A percentile compares a stretch with the other conserved stretches of the same genome.
phyloP scores from a whole-genome alignment of 1,140 invertebrate species.

The Heliothis subflexa region DNA sequence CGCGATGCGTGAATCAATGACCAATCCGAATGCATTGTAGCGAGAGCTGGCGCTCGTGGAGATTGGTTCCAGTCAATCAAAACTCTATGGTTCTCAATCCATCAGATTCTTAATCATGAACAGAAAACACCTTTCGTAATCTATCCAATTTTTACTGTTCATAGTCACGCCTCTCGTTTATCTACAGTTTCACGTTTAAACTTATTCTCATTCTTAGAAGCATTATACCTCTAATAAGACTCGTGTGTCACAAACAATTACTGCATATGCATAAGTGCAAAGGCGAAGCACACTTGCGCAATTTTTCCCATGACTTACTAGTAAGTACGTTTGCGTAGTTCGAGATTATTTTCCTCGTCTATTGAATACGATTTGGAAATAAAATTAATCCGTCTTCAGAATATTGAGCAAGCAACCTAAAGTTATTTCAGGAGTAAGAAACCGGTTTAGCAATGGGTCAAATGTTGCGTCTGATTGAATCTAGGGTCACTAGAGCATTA shows the following conservation, averaged over 20 bases:
- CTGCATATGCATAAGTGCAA: not conserved
- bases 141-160: conserved; percentile 49
- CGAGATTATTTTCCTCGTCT: too few relatives aligned
- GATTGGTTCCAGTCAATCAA: conserved; percentile 34
- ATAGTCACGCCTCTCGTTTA: conserved; percentile 49
- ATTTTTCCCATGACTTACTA: too few relatives aligned
- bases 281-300: not conserved
- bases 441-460: not conserved
- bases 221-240: not conserved
- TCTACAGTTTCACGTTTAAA: conserved; percentile 17
- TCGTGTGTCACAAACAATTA: not conserved
- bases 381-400: too few relatives aligned
- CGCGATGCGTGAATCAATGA: conserved; percentile 58
- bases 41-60: conserved; percentile 26
- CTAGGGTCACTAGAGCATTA: not conserved
- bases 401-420: not conserved
- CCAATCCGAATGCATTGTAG: conserved; percentile 40
- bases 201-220: conserved; percentile 19
- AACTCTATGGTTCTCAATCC: conserved; percentile 17
- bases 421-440: not conserved
- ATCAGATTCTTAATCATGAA: conserved; percentile 42
- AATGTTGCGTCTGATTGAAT: not conserved
- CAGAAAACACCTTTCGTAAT: conserved; percentile 47
- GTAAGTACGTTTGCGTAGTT: too few relatives aligned
- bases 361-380: too few relatives aligned